A percentile compares a stretch with the other conserved stretches of the same genome.
phyloP scores from a whole-genome alignment of 2,113 vertebrate genomes.

The Rhegmatorhina hoffmannsi region DNA sequence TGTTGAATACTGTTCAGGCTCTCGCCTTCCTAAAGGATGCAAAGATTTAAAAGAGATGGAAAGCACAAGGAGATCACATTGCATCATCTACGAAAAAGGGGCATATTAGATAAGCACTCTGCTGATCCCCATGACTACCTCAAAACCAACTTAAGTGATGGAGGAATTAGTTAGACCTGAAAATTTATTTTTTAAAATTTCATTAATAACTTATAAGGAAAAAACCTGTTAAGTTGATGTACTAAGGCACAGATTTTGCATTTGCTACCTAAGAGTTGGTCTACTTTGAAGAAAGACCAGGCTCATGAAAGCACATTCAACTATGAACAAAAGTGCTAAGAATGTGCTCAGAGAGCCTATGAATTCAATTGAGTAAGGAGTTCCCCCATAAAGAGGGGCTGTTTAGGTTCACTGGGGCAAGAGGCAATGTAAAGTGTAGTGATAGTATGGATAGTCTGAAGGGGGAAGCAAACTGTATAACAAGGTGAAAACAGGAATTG shows the following conservation, averaged over 20 bases:
- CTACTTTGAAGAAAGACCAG: background rate
- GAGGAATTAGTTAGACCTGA: background rate
- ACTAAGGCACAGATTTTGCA: background rate
- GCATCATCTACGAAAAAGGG: background rate
- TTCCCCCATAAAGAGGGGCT: background rate
- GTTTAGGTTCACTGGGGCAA: background rate
- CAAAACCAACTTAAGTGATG: background rate
- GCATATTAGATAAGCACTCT: background rate
- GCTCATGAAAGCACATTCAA: background rate
- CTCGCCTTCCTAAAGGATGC: conserved; percentile 26
- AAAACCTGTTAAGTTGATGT: background rate
- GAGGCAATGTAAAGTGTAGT: background rate
- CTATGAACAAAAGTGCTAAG: background rate
- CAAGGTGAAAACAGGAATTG: background rate
- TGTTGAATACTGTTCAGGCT: conserved; percentile 13
- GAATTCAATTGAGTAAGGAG: background rate
- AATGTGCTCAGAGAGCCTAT: background rate
- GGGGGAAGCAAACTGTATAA: background rate
- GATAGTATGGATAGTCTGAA: background rate
- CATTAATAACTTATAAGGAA: background rate
- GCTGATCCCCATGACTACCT: background rate
- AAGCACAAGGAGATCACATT: background rate
- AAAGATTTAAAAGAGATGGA: conserved; percentile 24
- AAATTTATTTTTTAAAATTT: background rate
- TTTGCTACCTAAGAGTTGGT: background rate